Evolutionary conservation across 2,888 invertebrate species (phyloP).

Genomic region (Chelonus formosanus): DNA sequence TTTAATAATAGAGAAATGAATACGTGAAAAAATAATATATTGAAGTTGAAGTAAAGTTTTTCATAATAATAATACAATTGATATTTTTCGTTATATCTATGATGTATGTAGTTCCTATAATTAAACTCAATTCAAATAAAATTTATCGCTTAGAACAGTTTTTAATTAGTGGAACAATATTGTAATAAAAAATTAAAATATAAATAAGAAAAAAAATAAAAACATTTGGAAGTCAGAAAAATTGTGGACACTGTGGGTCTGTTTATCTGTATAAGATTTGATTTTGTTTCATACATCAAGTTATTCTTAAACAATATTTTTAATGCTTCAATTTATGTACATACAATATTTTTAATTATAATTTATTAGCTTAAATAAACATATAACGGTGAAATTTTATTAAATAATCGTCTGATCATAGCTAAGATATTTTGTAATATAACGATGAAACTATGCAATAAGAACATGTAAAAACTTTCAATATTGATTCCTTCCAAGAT

Average conservation of each 20-base stretch:
- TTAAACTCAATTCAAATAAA: too few relatives aligned
- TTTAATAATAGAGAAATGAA: too few relatives aligned
- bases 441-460: conserved; percentile 27
- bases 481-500: conserved; percentile 49
- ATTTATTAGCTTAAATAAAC: conserved; percentile 33
- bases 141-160: too few relatives aligned
- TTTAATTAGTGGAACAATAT: too few relatives aligned
- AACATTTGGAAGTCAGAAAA: neutral
- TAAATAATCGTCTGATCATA: conserved; percentile 44
- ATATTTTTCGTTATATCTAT: too few relatives aligned
- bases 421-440: conserved; percentile 38
- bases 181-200: neutral
- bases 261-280: conserved; percentile 16
- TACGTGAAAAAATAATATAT: too few relatives aligned
- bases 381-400: conserved; percentile 38
- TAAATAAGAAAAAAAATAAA: conserved; percentile 4
- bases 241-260: conserved; percentile 1
- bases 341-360: conserved; percentile 29
- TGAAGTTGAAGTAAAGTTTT: too few relatives aligned
- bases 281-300: conserved; percentile 27
- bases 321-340: conserved; percentile 27
- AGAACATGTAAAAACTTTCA: conserved; percentile 58
- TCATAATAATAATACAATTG: too few relatives aligned
- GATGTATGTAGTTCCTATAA: too few relatives aligned
- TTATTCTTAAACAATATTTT: conserved; percentile 32